Evolutionary conservation across 2,113 vertebrate species (phyloP), one percentile per base, ranked within the genome.

Genomic region (Paradisaea rubra): DNA sequence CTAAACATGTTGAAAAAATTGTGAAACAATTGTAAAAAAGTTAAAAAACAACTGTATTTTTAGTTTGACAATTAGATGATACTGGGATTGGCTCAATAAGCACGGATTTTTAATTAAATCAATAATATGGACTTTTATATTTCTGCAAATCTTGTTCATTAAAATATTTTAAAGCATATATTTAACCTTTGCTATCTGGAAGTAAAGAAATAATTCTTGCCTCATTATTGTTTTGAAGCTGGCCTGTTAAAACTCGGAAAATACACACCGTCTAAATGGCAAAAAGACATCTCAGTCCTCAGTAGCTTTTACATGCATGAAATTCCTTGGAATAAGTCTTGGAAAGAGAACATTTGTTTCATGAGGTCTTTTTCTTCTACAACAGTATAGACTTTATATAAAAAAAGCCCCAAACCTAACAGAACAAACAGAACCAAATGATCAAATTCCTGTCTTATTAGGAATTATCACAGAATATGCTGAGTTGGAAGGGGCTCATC

Each of bases 401-500:
- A 3, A 41, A 56, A 47, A 65, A 57, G 1, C 6, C 11, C 9
- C 25, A 35, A 35, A 44, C 2, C 21, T 50, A 59, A 50, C 37
- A 68, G 20, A 35, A 65, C 4, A 45, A 86, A 28, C 5, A 13
- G 8, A 24, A 78, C 21, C 6, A 7, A 37, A 44, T 47, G 0
- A 21, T 53, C 8, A 9, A 18, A 41, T 41, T 47, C 5, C 19
- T 63, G 8, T 45, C 3, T 77, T 28, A 30, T 35, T 6, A 17
- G 9, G 31, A 50, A 50, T 66, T 41, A 31, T 50, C 31, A 35
- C 4, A 37, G 37, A 57, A 31, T 50, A 5, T 3, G 16, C 1
- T 1, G 7, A 31, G 25, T 21, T 31, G 31, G 44, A 66, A 21
- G 31, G 8, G 25, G 0, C 13, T 6, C 11, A 6, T 4, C 15